phyloP scores from a whole-genome alignment of 2,113 vertebrate species.

The Tenrec ecaudatus region DNA sequence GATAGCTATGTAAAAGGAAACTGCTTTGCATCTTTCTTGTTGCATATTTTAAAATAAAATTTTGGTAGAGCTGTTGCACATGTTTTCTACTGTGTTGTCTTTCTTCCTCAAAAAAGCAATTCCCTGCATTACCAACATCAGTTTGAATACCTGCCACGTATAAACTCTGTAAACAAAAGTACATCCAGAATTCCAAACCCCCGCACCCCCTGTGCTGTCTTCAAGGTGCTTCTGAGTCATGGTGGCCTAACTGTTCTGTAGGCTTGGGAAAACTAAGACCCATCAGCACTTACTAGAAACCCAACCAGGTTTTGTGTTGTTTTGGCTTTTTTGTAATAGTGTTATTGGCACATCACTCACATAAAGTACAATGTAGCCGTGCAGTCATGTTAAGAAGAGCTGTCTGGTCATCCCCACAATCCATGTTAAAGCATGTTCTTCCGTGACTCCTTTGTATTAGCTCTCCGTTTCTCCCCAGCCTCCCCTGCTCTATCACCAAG shows the following conservation, averaged over 20 bases:
- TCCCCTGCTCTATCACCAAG: too few relatives aligned
- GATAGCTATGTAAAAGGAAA: neutral
- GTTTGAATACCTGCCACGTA: neutral
- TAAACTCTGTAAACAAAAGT: slow-evolving; percentile 24
- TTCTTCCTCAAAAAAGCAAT: slow-evolving; percentile 1
- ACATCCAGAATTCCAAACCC: slow-evolving; percentile 20
- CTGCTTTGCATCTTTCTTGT: neutral
- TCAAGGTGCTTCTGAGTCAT: too few relatives aligned
- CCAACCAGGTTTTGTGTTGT: neutral
- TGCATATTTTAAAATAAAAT: neutral
- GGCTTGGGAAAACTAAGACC: neutral
- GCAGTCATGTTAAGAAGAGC: too few relatives aligned
- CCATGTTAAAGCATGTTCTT: too few relatives aligned
- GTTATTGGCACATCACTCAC: too few relatives aligned
- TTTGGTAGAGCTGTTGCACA: neutral
- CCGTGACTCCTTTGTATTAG: too few relatives aligned
- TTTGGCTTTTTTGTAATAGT: too few relatives aligned
- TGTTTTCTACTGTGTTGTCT: slow-evolving; percentile 25
- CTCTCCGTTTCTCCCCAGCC: too few relatives aligned
- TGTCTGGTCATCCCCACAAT: too few relatives aligned
- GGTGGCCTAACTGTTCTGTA: too few relatives aligned
- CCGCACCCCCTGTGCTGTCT: too few relatives aligned
- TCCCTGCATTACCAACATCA: neutral
- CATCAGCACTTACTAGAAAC: neutral
- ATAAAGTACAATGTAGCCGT: too few relatives aligned